These are phyloP conservation scores for Osmerus mordax DNA, from an alignment of 2,113 vertebrate genomes.

Conservation along the genomic window DNA sequence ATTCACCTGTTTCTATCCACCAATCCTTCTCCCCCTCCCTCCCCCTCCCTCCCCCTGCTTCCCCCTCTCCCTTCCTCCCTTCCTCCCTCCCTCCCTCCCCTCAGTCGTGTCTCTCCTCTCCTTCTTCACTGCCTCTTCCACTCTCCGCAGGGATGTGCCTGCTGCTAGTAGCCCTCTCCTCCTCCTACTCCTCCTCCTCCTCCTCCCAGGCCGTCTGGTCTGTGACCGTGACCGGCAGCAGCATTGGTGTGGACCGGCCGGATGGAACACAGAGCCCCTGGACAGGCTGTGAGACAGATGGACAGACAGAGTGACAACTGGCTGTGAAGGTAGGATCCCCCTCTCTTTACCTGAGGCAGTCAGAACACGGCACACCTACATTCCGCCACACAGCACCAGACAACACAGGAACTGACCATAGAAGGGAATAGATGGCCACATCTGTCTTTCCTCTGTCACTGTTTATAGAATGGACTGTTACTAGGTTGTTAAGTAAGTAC, in stretches of 20 bases:
- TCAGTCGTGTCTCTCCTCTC: not conserved
- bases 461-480: not conserved
- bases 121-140: slow-evolving; percentile 17
- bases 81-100: too few relatives aligned
- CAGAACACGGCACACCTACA: not conserved
- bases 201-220: too few relatives aligned
- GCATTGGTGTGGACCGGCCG: too few relatives aligned
- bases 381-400: not conserved
- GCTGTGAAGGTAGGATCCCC: too few relatives aligned
- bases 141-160: not conserved
- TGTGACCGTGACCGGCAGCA: too few relatives aligned
- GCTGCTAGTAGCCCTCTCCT: not conserved
- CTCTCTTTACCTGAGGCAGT: too few relatives aligned
- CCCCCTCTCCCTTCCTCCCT: slow-evolving; percentile 8
- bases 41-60: slow-evolving; percentile 4
- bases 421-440: not conserved
- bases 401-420: not conserved
- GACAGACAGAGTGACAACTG: too few relatives aligned
- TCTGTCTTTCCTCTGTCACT: not conserved
- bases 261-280: too few relatives aligned
- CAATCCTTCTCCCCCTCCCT: slow-evolving; percentile 15
- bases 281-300: too few relatives aligned
- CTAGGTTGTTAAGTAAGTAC: not conserved
- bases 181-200: too few relatives aligned
- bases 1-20: slow-evolving; percentile 21